Conservation (phyloP, 1,140 invertebrate species). For the Doryteuthis pealeii region DNA sequence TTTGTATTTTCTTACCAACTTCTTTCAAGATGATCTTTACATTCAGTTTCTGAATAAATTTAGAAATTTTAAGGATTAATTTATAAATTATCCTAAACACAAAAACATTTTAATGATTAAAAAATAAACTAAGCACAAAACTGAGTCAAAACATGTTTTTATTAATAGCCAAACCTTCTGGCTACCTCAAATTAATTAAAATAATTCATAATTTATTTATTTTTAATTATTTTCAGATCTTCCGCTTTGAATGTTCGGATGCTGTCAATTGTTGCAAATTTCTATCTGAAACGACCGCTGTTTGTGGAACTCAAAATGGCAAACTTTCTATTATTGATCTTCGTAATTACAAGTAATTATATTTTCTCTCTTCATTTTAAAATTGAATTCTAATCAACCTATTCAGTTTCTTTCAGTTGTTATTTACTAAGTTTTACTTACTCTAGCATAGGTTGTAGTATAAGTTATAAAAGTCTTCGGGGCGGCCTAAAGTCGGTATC, state of each 20-base stretch:
- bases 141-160: neutral
- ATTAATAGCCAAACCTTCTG: neutral
- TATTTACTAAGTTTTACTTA: too few relatives aligned
- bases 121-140: neutral
- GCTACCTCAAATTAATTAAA: neutral
- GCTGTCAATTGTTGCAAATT: conserved; percentile 63
- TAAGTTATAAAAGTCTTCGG: neutral
- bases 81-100: neutral
- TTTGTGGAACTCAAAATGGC: conserved; percentile 60
- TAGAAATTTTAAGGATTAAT: neutral
- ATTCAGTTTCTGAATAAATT: neutral
- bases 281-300: conserved; percentile 45
- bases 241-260: conserved; percentile 52
- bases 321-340: conserved; percentile 54
- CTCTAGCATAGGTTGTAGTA: neutral
- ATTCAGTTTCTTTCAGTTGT: neutral
- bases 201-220: neutral
- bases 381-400: neutral
- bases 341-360: conserved; percentile 51
- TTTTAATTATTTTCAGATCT: conserved; percentile 44
- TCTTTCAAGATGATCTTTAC: neutral
- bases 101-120: neutral
- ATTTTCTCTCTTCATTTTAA: neutral
- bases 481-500: too few relatives aligned
- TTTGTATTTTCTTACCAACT: neutral